Percentiles rank a stretch among this genome's conserved stretches.
These are phyloP conservation scores for Corythoichthys haematopterus DNA, from an alignment of 2,113 vertebrate species.

Conservation along the genomic window DNA sequence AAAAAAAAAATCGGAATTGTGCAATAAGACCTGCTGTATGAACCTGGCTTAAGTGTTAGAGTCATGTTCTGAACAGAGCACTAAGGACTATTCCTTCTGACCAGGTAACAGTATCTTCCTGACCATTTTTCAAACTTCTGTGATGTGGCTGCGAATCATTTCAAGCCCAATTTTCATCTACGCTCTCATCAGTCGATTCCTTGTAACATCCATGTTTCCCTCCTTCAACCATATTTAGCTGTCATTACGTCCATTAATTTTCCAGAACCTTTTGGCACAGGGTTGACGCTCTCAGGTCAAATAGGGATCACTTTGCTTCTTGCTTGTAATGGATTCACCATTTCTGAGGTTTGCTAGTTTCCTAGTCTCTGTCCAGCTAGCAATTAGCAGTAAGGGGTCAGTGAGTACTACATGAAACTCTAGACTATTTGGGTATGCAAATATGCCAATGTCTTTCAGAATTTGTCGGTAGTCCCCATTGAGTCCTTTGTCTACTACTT, in stretches of 20 bases:
- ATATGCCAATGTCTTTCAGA: slow-evolving; percentile 25
- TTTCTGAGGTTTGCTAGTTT: slow-evolving; percentile 53
- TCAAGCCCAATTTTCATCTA: slow-evolving; percentile 34
- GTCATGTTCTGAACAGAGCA: slow-evolving; percentile 36
- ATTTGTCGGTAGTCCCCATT: slow-evolving; percentile 20
- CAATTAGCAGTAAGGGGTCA: slow-evolving; percentile 58
- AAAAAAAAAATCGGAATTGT: too few species aligned
- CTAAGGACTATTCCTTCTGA: slow-evolving; percentile 31
- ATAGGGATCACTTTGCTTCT: slow-evolving; percentile 52
- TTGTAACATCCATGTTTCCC: slow-evolving; percentile 53
- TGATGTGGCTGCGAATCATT: slow-evolving; percentile 49
- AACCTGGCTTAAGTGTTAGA: slow-evolving; percentile 22
- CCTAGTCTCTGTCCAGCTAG: slow-evolving; percentile 30
- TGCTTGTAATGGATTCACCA: slow-evolving; percentile 68
- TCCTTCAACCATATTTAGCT: slow-evolving; percentile 55
- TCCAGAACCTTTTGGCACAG: slow-evolving; percentile 55
- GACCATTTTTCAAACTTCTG: slow-evolving; percentile 37
- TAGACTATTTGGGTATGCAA: slow-evolving; percentile 29
- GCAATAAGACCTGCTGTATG: too few species aligned
- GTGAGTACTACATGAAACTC: slow-evolving; percentile 32
- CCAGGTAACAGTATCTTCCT: slow-evolving; percentile 47
- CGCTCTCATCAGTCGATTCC: slow-evolving; percentile 47
- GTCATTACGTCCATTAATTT: slow-evolving; percentile 56
- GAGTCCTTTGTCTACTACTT: slow-evolving; percentile 31
- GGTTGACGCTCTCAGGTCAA: slow-evolving; percentile 57